Conservation (phyloP, 2,888 invertebrate genomes). For the Perdita meconis region DNA sequence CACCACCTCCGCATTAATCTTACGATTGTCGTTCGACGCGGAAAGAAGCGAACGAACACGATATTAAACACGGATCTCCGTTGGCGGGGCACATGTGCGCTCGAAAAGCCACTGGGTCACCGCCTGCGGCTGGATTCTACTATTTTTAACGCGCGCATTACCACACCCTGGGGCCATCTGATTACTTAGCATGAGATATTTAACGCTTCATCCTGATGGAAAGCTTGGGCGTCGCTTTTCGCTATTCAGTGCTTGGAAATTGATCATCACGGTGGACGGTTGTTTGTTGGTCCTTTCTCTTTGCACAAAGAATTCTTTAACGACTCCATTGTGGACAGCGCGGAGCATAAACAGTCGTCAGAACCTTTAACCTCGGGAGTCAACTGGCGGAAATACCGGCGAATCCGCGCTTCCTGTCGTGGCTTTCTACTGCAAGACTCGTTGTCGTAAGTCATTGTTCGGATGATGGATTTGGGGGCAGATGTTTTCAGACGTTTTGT, state of each 20-base stretch:
- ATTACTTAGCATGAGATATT: constrained; percentile 5
- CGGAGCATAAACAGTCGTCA: constrained; percentile 61
- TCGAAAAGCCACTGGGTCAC: constrained; percentile 35
- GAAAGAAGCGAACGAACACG: constrained; percentile 21
- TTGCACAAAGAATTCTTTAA: constrained; percentile 9
- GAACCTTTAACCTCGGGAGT: constrained; percentile 65
- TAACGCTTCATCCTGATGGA: neutral
- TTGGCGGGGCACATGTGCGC: constrained; percentile 2
- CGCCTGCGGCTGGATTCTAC: constrained; percentile 24
- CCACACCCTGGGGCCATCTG: constrained; percentile 16
- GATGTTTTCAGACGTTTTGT: neutral
- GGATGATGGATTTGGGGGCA: constrained; percentile 29
- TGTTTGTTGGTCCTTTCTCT: neutral
- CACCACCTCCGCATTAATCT: constrained; percentile 50
- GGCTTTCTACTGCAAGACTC: constrained; percentile 50
- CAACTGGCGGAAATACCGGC: constrained; percentile 63
- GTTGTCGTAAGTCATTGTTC: constrained; percentile 20
- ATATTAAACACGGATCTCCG: constrained; percentile 14
- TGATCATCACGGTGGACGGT: neutral
- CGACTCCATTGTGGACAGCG: constrained; percentile 44
- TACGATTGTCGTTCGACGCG: constrained; percentile 21
- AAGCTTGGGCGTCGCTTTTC: neutral
- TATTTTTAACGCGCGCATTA: constrained; percentile 34
- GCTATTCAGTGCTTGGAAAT: neutral
- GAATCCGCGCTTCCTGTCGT: constrained; percentile 61